These are phyloP conservation scores for Oegoconia quadripuncta DNA, from an alignment of 2,888 invertebrate genomes.

Conservation along the genomic window DNA sequence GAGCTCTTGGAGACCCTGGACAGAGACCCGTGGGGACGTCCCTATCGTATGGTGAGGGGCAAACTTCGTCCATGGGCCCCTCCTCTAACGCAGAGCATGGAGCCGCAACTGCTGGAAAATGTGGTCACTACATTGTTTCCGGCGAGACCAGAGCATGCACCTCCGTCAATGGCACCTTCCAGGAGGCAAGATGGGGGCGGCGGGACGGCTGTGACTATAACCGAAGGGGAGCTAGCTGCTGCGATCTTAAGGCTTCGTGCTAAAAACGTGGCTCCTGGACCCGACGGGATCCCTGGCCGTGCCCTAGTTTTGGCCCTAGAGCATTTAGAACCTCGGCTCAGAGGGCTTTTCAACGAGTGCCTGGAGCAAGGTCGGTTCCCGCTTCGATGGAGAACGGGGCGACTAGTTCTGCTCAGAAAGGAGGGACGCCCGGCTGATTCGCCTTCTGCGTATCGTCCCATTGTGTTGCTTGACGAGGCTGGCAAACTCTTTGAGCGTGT, in stretches of 20 bases:
- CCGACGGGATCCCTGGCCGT: constrained; percentile 9
- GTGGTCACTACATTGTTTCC: neutral
- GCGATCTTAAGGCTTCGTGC: neutral
- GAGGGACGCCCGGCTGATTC: constrained; percentile 5
- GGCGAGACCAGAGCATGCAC: neutral
- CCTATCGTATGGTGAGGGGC: constrained; percentile 4
- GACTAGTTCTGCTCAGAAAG: constrained; percentile 5
- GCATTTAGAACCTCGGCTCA: neutral
- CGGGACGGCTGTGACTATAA: too few species aligned
- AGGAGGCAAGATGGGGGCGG: too few species aligned
- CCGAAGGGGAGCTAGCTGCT: constrained; percentile 1
- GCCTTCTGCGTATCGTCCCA: constrained; percentile 1
- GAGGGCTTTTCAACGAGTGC: neutral
- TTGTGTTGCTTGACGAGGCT: too few species aligned
- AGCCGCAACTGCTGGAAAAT: neutral
- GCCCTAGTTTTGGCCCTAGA: neutral
- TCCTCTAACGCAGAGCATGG: neutral
- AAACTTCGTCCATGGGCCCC: constrained; percentile 7
- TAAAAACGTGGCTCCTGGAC: constrained; percentile 10
- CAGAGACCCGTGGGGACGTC: constrained; percentile 3
- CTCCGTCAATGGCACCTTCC: neutral
- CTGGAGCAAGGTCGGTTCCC: constrained; percentile 4
- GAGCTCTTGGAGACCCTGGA: neutral
- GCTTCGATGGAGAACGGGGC: constrained; percentile 9
- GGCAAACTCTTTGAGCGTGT: too few species aligned